Evolutionary conservation across 1,140 invertebrate species (phyloP).

Genomic region (Drosophila varians): DNA sequence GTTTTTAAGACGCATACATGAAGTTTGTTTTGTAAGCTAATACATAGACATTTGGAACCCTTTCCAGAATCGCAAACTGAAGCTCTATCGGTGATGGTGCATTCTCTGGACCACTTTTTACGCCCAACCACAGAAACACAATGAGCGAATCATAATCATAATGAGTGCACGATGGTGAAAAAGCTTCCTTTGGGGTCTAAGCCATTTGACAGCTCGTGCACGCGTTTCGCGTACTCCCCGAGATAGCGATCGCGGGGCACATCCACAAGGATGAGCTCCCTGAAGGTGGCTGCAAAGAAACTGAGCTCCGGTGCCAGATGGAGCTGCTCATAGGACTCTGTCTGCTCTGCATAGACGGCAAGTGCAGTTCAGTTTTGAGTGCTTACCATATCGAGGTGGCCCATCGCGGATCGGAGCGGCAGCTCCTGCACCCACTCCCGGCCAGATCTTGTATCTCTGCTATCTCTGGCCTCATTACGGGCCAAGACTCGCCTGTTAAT

Average conservation of each 20-base stretch:
- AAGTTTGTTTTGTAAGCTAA: too few relatives aligned
- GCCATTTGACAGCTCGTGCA: slow-evolving; percentile 77
- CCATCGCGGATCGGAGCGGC: slow-evolving; percentile 36
- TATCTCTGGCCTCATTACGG: slow-evolving; percentile 76
- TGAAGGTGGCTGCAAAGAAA: neutral
- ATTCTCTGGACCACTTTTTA: slow-evolving; percentile 58
- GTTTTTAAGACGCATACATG: too few relatives aligned
- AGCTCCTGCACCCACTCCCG: slow-evolving; percentile 32
- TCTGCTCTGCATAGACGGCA: slow-evolving; percentile 72
- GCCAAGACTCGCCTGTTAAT: slow-evolving; percentile 62
- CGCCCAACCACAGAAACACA: slow-evolving; percentile 18
- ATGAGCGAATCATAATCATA: slow-evolving; percentile 71
- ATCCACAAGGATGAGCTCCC: slow-evolving; percentile 7
- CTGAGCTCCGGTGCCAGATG: neutral
- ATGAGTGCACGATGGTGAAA: slow-evolving; percentile 71
- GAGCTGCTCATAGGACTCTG: slow-evolving; percentile 5
- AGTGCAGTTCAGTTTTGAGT: slow-evolving; percentile 70
- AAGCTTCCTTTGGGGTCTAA: slow-evolving; percentile 29
- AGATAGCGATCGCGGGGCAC: slow-evolving; percentile 62
- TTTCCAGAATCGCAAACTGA: slow-evolving; percentile 4
- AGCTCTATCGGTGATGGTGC: neutral
- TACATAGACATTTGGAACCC: too few relatives aligned
- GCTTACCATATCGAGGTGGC: slow-evolving; percentile 72
- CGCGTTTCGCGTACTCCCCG: slow-evolving; percentile 67
- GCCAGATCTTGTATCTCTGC: slow-evolving; percentile 65